Conservation (phyloP, 2,888 invertebrate genomes). For the Acheta domesticus region DNA sequence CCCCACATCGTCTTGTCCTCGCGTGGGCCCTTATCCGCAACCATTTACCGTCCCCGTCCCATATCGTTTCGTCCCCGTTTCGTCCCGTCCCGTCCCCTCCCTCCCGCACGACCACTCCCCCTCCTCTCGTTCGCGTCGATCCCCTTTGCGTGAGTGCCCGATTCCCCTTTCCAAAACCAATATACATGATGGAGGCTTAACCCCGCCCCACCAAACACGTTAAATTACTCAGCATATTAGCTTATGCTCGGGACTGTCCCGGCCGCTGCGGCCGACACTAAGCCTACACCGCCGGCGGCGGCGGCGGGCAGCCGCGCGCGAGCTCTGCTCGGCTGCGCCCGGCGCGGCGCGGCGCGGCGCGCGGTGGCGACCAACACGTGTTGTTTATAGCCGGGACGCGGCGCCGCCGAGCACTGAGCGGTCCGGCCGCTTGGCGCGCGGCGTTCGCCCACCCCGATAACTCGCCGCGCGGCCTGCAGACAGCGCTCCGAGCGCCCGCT, state of each 20-base stretch:
- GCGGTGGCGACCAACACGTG: background rate
- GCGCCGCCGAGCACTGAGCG: background rate
- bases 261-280: background rate
- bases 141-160: background rate
- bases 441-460: background rate
- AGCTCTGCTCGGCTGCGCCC: background rate
- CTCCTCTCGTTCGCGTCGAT: background rate
- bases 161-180: background rate
- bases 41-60: background rate
- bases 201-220: conserved; percentile 18
- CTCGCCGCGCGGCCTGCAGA: background rate
- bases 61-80: background rate
- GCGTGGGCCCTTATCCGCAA: background rate
- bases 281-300: background rate
- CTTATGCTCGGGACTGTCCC: background rate
- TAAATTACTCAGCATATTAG: conserved; percentile 7
- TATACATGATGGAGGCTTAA: conserved; percentile 18
- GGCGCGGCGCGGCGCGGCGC: background rate
- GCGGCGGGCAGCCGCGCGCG: background rate
- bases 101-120: background rate
- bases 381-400: background rate
- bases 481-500: background rate
- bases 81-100: no score
- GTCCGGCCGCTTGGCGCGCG: background rate
- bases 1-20: background rate